A percentile compares a stretch with the other conserved stretches of the same genome.
Evolutionary conservation across 1,140 invertebrate genomes (phyloP).

Genomic region (Cherax quadricarinatus): DNA sequence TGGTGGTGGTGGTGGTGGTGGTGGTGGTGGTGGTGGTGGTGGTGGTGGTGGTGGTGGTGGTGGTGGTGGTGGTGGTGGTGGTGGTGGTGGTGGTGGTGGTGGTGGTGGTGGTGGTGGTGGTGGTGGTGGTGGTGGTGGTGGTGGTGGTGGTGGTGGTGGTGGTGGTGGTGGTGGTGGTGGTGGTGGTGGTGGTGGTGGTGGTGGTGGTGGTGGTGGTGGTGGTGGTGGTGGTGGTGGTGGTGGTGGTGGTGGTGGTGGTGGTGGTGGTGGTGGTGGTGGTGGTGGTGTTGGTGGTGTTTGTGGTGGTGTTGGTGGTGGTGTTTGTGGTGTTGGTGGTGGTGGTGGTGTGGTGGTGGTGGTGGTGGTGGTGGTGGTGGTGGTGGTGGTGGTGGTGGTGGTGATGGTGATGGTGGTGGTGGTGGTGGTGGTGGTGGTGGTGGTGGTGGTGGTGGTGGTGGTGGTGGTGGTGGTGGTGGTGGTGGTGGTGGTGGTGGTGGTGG

Average conservation of each 20-base stretch:
- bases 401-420: background rate
- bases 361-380: conserved; percentile 8
- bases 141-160: conserved; percentile 9
- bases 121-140: conserved; percentile 9
- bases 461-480: conserved; percentile 9
- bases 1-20: conserved; percentile 9
- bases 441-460: conserved; percentile 9
- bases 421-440: conserved; percentile 4
- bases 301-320: too few relatives aligned
- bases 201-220: conserved; percentile 9
- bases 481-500: conserved; percentile 8
- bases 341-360: too few relatives aligned
- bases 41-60: conserved; percentile 8
- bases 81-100: conserved; percentile 9
- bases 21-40: conserved; percentile 9
- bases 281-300: too few relatives aligned
- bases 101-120: conserved; percentile 8
- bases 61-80: conserved; percentile 9
- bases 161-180: conserved; percentile 8
- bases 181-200: conserved; percentile 9
- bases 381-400: conserved; percentile 9
- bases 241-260: conserved; percentile 9
- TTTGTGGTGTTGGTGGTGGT: too few relatives aligned
- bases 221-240: conserved; percentile 8
- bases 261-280: conserved; percentile 9